These are phyloP conservation scores for Ornithoptera priamus DNA, from an alignment of 2,888 invertebrate genomes.

Conservation along the genomic window DNA sequence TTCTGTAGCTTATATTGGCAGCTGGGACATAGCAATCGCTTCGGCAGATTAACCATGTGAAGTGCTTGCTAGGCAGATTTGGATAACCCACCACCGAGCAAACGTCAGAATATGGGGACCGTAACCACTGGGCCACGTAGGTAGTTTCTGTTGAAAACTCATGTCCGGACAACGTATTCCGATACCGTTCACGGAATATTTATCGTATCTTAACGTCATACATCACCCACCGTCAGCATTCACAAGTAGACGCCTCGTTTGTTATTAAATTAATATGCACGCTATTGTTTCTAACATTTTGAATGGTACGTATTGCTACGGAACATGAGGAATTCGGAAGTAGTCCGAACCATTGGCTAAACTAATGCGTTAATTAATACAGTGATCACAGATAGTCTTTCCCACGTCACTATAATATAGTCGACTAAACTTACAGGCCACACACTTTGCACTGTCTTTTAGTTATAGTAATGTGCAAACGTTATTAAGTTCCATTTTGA, in stretches of 20 bases:
- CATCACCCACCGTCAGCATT: slow-evolving; percentile 2
- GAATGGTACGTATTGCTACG: background rate
- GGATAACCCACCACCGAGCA: too few species aligned
- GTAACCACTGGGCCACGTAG: too few species aligned
- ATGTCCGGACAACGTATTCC: background rate
- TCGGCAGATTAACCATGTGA: too few species aligned
- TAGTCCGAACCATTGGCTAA: background rate
- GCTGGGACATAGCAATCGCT: too few species aligned
- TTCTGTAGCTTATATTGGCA: too few species aligned
- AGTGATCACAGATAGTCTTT: too few species aligned
- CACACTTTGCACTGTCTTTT: too few species aligned
- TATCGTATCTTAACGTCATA: slow-evolving; percentile 5
- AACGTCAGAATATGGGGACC: too few species aligned
- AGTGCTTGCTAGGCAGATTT: too few species aligned
- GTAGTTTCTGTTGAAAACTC: background rate
- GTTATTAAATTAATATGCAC: slow-evolving; percentile 4
- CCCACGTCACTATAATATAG: background rate
- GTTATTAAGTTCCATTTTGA: too few species aligned
- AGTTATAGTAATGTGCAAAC: too few species aligned
- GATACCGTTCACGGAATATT: slow-evolving; percentile 1
- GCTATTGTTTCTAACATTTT: background rate
- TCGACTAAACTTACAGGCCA: background rate
- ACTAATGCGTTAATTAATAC: background rate
- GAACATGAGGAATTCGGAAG: background rate
- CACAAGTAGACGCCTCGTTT: background rate